Base-by-base conservation (phyloP, 2,113 vertebrate genomes). In the Mola mola region DNA sequence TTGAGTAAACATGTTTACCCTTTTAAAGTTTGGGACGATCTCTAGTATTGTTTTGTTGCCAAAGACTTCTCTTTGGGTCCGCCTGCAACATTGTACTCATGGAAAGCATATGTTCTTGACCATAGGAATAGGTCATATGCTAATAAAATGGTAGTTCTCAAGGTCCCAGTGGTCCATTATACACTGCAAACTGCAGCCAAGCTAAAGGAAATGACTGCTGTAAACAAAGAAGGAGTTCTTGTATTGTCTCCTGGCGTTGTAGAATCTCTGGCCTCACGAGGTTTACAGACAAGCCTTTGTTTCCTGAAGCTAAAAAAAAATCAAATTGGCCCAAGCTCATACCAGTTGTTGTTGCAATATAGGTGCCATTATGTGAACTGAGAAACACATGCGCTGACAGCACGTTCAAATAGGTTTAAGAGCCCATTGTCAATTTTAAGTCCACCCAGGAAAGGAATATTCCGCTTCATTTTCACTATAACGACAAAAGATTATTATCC, bases 191-290 rank as follows among this genome's bases (percentile, higher is more conserved):
- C 65, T 61, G 73, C 48, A 34, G 75, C 81, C 75, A 79, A 84
- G 65, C 68, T 48, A 58, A 81, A 81, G 67, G 72, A 87, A 89
- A 84, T 37, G 63, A 65, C 69, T 60, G 81, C 57, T 61, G 83
- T 85, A 87, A 88, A 87, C 88, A 88, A 84, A 81, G 82, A 81
- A 58, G 22, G 13, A 57, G 52, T 56, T 84, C 67, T 84, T 84
- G 79, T 84, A 83, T 86, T 89, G 79, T 81, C 74, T 75, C 63
- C 65, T 70, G 61, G 59, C 52, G 41, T 65, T 60, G 53, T 66
- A 51, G 73, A 57, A 74, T 79, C 69, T 72, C 47, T 75, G 64
- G 67, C 51, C 75, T 83, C 62, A 50, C 31, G 13, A 63, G 48
- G 76, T 80, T 88, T 80, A 87, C 78, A 87, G 75, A 82, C 65